These are phyloP conservation scores for Pyralis farinalis DNA, from an alignment of 2,888 invertebrate species.

Conservation along the genomic window DNA sequence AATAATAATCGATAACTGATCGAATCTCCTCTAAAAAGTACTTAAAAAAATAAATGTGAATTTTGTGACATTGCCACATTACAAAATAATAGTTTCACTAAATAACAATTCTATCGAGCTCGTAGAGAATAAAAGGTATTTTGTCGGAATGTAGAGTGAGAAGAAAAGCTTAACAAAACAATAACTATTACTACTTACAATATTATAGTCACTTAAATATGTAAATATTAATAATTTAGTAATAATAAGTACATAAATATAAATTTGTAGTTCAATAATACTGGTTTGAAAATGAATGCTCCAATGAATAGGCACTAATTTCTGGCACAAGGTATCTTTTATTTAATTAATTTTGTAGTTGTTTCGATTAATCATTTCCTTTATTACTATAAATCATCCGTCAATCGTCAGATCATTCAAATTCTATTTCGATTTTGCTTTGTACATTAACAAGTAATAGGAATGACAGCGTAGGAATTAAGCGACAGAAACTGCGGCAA, in stretches of 20 bases:
- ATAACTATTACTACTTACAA: conserved; percentile 11
- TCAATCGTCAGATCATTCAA: too few relatives aligned
- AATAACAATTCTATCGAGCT: background rate
- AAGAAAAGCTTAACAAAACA: conserved; percentile 13
- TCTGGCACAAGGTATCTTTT: conserved; percentile 11
- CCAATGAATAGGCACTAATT: conserved; percentile 13
- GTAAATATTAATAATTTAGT: conserved; percentile 5
- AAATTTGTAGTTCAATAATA: conserved; percentile 21
- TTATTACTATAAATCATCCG: too few relatives aligned
- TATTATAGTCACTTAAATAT: conserved; percentile 11
- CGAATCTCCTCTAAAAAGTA: too few relatives aligned
- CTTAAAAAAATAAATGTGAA: too few relatives aligned
- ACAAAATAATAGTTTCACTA: too few relatives aligned
- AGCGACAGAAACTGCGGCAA: background rate
- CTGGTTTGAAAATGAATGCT: conserved; percentile 16
- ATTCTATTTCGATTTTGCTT: too few relatives aligned
- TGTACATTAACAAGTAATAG: background rate
- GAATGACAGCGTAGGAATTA: background rate
- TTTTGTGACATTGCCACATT: too few relatives aligned
- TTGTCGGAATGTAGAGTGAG: conserved; percentile 21
- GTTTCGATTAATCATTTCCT: too few relatives aligned
- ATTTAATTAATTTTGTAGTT: too few relatives aligned
- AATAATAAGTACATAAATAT: conserved; percentile 20
- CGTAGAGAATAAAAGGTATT: conserved; percentile 9
- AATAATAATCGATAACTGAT: too few relatives aligned